These are phyloP conservation scores for Drosophila basisetae DNA, from an alignment of 2,888 invertebrate genomes.

Conservation along the genomic window DNA sequence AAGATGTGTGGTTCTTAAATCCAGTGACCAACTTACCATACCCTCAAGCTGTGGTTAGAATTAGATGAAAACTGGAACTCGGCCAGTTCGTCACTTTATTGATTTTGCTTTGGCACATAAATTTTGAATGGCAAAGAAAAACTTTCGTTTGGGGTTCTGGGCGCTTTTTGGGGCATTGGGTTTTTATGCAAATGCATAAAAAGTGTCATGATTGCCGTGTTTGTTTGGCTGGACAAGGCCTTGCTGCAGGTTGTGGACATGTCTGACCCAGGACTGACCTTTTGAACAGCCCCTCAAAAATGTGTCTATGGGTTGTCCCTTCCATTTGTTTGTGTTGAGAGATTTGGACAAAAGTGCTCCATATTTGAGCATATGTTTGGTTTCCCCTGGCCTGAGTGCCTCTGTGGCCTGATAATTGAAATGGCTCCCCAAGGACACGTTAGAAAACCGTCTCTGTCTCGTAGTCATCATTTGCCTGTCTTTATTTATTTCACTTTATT, in stretches of 20 bases:
- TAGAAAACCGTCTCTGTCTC: conserved; percentile 22
- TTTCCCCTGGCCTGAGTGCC: conserved; percentile 43
- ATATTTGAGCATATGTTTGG: conserved; percentile 71
- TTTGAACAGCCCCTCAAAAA: conserved; percentile 45
- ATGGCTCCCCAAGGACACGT: conserved; percentile 70
- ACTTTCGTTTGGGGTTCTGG: conserved; percentile 56
- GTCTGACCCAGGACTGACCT: conserved; percentile 59
- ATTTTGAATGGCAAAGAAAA: conserved; percentile 56
- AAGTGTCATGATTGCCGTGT: conserved; percentile 79
- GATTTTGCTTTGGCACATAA: conserved; percentile 77
- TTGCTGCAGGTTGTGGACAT: conserved; percentile 36
- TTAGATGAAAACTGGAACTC: conserved; percentile 48
- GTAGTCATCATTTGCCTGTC: conserved; percentile 34
- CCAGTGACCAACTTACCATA: conserved; percentile 19
- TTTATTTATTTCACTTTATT: conserved; percentile 53
- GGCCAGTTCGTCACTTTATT: conserved; percentile 69
- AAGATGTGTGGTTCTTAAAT: conserved; percentile 1
- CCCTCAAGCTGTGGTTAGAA: conserved; percentile 38
- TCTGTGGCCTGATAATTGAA: conserved; percentile 75
- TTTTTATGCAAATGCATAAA: conserved; percentile 77
- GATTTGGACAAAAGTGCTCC: conserved; percentile 57
- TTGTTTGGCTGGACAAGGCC: conserved; percentile 56
- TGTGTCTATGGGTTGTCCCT: conserved; percentile 31
- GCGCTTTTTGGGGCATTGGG: conserved; percentile 27
- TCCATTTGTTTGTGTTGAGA: conserved; percentile 51